These are phyloP conservation scores for Synanthedon tipuliformis DNA, from an alignment of 2,888 invertebrate species.

Conservation along the genomic window DNA sequence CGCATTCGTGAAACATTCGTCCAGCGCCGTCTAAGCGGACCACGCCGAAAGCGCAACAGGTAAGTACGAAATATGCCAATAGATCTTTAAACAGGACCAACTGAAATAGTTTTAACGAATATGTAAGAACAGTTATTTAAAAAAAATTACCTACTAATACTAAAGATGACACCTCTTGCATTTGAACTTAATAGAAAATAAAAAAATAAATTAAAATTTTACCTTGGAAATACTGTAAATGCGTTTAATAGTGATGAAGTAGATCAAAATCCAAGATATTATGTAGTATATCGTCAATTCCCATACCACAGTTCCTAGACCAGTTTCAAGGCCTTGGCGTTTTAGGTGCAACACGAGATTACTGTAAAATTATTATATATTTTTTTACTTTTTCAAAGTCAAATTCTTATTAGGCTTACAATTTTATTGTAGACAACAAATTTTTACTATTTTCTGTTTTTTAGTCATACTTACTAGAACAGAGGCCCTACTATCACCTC, in stretches of 20 bases:
- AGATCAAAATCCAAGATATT: slow-evolving; percentile 49
- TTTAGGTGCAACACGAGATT: slow-evolving; percentile 49
- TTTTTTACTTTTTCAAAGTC: neutral
- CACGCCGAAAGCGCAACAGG: slow-evolving; percentile 37
- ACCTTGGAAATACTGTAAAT: slow-evolving; percentile 62
- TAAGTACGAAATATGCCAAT: slow-evolving; percentile 38
- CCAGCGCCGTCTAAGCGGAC: slow-evolving; percentile 34
- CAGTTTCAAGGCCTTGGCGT: slow-evolving; percentile 38
- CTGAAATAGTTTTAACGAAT: slow-evolving; percentile 17
- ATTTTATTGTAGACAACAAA: too few species aligned
- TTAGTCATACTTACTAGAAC: too few species aligned
- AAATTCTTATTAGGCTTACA: too few species aligned
- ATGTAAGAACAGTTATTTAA: slow-evolving; percentile 1
- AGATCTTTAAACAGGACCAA: slow-evolving; percentile 56
- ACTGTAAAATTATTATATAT: slow-evolving; percentile 24
- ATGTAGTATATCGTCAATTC: slow-evolving; percentile 44
- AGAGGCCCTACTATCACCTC: too few species aligned
- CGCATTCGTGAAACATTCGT: slow-evolving; percentile 35
- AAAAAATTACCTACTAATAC: too few species aligned
- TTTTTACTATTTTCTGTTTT: too few species aligned
- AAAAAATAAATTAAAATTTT: too few species aligned
- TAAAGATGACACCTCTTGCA: too few species aligned
- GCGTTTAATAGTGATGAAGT: slow-evolving; percentile 45
- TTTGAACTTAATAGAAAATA: too few species aligned
- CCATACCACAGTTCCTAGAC: slow-evolving; percentile 45